These are phyloP conservation scores for Chaunax sp. DNA, from an alignment of 2,797 vertebrate species.

Conservation along the genomic window DNA sequence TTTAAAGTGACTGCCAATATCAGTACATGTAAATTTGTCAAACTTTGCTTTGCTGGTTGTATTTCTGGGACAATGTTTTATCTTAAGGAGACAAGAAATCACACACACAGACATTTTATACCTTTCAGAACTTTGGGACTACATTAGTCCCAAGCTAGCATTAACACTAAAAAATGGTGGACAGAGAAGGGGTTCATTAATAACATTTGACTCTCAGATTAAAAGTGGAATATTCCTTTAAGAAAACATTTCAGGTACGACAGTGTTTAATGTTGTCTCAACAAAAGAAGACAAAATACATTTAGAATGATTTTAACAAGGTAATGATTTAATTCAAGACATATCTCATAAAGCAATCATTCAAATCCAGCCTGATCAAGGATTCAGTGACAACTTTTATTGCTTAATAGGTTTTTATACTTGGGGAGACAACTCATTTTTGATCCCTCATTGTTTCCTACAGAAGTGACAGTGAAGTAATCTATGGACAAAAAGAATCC, in stretches of 20 bases:
- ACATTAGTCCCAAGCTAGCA: too few relatives aligned
- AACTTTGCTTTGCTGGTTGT: background rate
- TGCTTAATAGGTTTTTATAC: too few relatives aligned
- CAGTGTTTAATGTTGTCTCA: background rate
- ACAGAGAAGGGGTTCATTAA: too few relatives aligned
- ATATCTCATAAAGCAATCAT: too few relatives aligned
- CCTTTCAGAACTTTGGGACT: too few relatives aligned
- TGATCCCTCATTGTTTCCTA: background rate
- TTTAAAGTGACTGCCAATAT: background rate
- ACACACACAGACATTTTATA: too few relatives aligned
- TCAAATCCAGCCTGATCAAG: background rate
- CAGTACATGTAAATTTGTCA: too few relatives aligned
- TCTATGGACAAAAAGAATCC: slow-evolving; percentile 12
- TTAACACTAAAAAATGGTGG: too few relatives aligned
- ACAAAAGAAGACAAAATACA: background rate
- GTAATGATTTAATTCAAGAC: background rate
- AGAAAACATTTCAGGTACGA: background rate
- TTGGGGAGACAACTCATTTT: too few relatives aligned
- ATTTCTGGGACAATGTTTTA: background rate
- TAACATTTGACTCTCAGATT: background rate
- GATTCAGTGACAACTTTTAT: background rate
- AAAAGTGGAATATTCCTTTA: background rate
- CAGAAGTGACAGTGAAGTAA: background rate
- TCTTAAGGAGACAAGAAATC: background rate
- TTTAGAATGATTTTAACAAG: background rate